Evolutionary conservation across 37 sponge, comb jelly and placozoan species (phyloP), one percentile per base, ranked within the genome.

Genomic region (Aphrocallistes beatrix): DNA sequence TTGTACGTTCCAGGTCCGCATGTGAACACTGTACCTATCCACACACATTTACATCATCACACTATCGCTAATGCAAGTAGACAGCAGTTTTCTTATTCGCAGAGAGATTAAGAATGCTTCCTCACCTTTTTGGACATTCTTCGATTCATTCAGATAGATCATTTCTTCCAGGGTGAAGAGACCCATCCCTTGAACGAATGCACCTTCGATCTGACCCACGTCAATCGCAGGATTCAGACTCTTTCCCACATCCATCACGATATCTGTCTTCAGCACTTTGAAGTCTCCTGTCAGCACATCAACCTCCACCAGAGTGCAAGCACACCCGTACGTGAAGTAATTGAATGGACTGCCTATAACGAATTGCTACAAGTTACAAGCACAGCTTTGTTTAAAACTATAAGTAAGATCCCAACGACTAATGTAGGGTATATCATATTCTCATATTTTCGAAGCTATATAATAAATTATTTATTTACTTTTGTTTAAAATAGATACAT

Each of bases 171-270:
- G 49, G 13, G 90, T 89, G 85, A 89, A 89, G 28, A 87, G 23
- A 0, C 90, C 90, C 39, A 87, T 30, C 6, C 95, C 95, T 51
- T 92, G 93, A 23, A 86, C 81, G 47, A 95, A 95, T 38, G 91
- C 95, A 1, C 95, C 95, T 51, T 91, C 90, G 36, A 87, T 39
- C 81, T 89, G 90, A 0, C 90, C 90, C 10, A 89, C 87, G 48
- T 89, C 90, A 37, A 89, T 83, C 13, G 90, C 90, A 36, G 90
- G 90, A 48, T 89, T 89, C 16, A 89, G 30, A 49, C 90, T 89
- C 16, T 89, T 60, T 0, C 90, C 90, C 17, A 89, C 90, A 83
- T 89, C 90, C 90, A 89, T 89, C 34, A 89, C 51, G 34, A 89
- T 82, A 83, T 89, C 90, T 34, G 90, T 81, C n/a, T 37, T 60